Base-by-base conservation (phyloP, 2,888 invertebrate species). In the Orthosia incerta region DNA sequence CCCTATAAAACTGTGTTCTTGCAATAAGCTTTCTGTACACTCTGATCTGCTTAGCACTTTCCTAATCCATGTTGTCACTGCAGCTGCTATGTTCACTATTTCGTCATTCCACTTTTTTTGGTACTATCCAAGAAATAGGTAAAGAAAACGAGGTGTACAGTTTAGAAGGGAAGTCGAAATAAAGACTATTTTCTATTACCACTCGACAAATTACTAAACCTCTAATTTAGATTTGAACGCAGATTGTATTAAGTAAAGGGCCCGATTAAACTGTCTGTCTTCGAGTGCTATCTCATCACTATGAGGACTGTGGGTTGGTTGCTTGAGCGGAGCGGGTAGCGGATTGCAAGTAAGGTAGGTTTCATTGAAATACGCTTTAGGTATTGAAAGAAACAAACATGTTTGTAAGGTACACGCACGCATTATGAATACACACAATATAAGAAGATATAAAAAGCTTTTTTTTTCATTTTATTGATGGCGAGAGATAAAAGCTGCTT, bases 181-280 rank as follows among this genome's bases (percentile, higher is more conserved):
- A 23, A 20, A 74, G 2, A 1, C 13, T 48, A 50, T 56, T 46
- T 65, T 0, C 51, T 23, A 53, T 13, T 3, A 51, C 55, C 51
- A 39, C 39, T 56, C 18, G 50, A 23, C 53, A 18, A 51, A 20
- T 53, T 2, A 12, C 51, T 15, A 55, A 13, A 51, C 56, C 63
- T 18, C 84, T 89, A 84, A 85, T 85, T 89, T 86, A 90, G 90
- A 90, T 90, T 72, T 65, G 77, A 73, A 71, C 73, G 59, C 74
- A 84, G 90, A 90, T 90, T 79, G 87, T 85, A 88, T 88, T 89
- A 84, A 86, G 87, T 83, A 84, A 83, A 86, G 86, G 84, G 86
- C 82, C 82, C 87, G 89, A 90, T 90, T 90, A 90, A 90, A 86
- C 86, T 89, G 90, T 90, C 90, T 86, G 89, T 89, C 88, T 88